These are phyloP conservation scores for Polymixis flavicincta DNA, from an alignment of 2,888 invertebrate genomes.

Conservation along the genomic window DNA sequence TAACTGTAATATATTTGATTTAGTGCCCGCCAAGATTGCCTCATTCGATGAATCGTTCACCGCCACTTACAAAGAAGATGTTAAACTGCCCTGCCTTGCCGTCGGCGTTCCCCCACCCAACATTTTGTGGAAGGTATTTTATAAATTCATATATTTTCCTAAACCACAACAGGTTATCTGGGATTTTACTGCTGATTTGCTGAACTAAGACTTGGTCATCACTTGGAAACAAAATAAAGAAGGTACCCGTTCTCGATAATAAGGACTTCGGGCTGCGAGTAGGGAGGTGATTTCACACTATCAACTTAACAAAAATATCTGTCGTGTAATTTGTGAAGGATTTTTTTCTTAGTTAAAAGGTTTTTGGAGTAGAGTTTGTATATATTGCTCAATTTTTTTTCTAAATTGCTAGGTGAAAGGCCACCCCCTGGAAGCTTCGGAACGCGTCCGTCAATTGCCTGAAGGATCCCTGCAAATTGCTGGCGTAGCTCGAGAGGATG, in stretches of 20 bases:
- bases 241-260: too few species aligned
- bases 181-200: background rate
- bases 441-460: conserved; percentile 95
- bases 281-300: background rate
- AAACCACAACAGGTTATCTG: background rate
- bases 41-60: conserved; percentile 98
- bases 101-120: conserved; percentile 98
- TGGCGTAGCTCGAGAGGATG: conserved; percentile 96
- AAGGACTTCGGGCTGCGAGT: background rate
- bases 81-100: conserved; percentile 97
- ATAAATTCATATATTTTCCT: background rate
- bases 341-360: background rate
- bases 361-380: background rate
- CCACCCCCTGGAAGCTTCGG: conserved; percentile 94
- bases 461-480: conserved; percentile 98
- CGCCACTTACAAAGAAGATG: conserved; percentile 97
- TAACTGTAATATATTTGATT: conserved; percentile 18
- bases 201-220: background rate
- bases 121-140: conserved; percentile 95
- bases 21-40: conserved; percentile 98
- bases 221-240: too few species aligned
- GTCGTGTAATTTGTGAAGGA: background rate
- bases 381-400: background rate
- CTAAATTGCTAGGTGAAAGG: conserved; percentile 91
- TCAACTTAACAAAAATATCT: background rate